Evolutionary conservation across 2,113 vertebrate genomes (phyloP).

Genomic region (Erythrolamprus reginae): DNA sequence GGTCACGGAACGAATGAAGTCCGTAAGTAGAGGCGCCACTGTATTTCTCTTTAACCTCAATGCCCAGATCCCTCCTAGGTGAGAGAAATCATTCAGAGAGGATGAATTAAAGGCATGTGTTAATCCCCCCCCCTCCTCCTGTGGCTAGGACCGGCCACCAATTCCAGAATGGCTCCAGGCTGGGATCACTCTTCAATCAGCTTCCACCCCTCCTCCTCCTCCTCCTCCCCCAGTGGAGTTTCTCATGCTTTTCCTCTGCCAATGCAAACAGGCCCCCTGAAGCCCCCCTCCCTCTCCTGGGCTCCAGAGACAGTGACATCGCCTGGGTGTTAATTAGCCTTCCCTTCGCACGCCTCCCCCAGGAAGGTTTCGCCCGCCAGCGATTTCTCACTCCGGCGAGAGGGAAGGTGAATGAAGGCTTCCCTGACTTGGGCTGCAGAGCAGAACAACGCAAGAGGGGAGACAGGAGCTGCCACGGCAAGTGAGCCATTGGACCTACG

Average conservation of each 20-base stretch:
- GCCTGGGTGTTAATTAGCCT: slow-evolving; percentile 28
- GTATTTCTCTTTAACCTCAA: neutral
- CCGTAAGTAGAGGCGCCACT: no score
- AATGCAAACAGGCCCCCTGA: neutral
- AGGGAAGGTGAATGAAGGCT: slow-evolving; percentile 25
- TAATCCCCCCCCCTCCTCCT: neutral
- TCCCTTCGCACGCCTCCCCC: neutral
- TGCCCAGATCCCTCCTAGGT: neutral
- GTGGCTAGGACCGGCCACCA: neutral
- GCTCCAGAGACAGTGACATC: slow-evolving; percentile 6
- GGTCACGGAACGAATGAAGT: no score
- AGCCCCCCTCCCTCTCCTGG: fast-evolving
- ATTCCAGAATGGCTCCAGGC: neutral
- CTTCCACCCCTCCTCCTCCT: neutral
- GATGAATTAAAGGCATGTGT: neutral
- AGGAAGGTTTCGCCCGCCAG: slow-evolving; percentile 19
- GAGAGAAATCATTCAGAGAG: fast-evolving
- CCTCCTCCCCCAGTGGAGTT: neutral
- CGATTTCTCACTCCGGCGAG: slow-evolving; percentile 6
- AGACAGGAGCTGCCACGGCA: neutral
- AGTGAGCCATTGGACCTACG: neutral
- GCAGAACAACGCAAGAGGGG: neutral
- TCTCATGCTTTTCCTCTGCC: neutral
- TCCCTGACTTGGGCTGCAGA: slow-evolving; percentile 1
- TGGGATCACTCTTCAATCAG: neutral